Evolutionary conservation across 1,140 invertebrate genomes (phyloP), one percentile per base, ranked within the genome.

Genomic region (Drosophila ambigua): DNA sequence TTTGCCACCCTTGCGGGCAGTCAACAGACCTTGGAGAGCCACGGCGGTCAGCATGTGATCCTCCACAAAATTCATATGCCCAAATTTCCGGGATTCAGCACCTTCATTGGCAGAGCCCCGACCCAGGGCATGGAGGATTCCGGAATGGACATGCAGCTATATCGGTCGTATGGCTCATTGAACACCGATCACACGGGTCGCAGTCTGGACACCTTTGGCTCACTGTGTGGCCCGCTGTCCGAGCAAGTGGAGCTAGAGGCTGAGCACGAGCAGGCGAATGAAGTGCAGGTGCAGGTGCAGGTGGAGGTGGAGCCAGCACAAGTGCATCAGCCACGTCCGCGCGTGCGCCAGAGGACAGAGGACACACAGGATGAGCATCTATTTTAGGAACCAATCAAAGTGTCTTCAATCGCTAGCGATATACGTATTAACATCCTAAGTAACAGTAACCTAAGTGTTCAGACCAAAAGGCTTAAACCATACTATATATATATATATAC

Each of bases 1-100:
- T 91, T 84, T 51, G 90, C 90, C 9, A 91, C 90, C 2, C 51
- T 91, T 63, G 81, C 58, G 15, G 85, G 90, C 53, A 91, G 90
- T 43, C 85, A 90, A 45, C 82, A 73, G 54, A 90, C 82, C 0
- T 51, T 91, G 24, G 85, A 74, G 51, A 84, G 75, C 20, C 68
- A 49, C 13, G 35, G 35, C 1, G 35, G 35, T 20, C 71, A 77
- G 31, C 61, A 59, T 0, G 76, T 66, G 15, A 52, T 59, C 0
- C 46, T 73, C 8, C 77, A 72, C 2, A 79, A 78, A 11, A 87
- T 91, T 26, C 75, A 91, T 5, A 35, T 91, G 58, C 90, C 90
- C 2, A 90, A 84, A 28, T 91, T 91, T 59, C 90, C 90, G 0
- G 90, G 79, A 1, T 91, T 91, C 16, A 88, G 66, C 28, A 91